These are phyloP conservation scores for Spea hammondii DNA, from an alignment of 2,797 vertebrate species.

Conservation along the genomic window DNA sequence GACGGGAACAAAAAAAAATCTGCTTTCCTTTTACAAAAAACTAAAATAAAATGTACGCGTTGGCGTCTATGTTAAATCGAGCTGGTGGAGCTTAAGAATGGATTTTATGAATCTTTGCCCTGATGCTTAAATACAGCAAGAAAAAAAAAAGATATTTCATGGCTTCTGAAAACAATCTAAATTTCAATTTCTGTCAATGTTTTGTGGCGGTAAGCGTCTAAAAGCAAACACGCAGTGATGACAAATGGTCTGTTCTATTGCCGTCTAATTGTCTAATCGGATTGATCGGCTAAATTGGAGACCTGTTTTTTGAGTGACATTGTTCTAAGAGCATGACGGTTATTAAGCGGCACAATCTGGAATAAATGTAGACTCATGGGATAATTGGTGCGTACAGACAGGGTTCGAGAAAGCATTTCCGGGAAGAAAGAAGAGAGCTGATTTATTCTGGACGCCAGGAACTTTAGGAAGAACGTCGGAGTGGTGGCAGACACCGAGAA, in stretches of 20 bases:
- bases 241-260: not conserved
- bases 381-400: not conserved
- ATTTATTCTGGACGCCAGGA: not conserved
- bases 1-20: too few species aligned
- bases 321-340: not conserved
- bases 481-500: not conserved
- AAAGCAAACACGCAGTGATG: not conserved
- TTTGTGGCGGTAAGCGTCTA: not conserved
- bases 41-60: too few species aligned
- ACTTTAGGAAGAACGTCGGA: not conserved
- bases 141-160: not conserved
- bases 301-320: not conserved
- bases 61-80: too few species aligned
- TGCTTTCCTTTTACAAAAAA: too few species aligned
- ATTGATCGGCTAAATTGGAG: not conserved
- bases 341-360: not conserved
- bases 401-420: not conserved
- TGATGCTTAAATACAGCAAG: too few species aligned
- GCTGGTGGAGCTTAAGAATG: too few species aligned
- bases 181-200: not conserved
- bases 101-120: too few species aligned
- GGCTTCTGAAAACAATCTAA: not conserved
- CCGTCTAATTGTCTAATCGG: not conserved
- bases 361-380: not conserved
- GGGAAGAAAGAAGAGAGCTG: not conserved